Evolutionary conservation across 2,113 vertebrate species (phyloP), one percentile per base, ranked within the genome.

Genomic region (Aythya baeri): DNA sequence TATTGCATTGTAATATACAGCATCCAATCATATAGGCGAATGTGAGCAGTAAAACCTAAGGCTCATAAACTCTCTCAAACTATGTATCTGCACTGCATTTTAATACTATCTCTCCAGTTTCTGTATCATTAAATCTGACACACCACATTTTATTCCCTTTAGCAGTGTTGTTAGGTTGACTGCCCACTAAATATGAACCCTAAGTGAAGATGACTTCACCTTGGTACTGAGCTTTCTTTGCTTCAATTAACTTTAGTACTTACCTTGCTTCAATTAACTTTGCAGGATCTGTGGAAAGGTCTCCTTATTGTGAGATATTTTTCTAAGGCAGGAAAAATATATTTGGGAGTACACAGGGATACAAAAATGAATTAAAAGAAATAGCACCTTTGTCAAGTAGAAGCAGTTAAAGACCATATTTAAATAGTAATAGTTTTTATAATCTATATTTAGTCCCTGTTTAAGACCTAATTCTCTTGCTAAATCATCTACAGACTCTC

Each of bases 111-210:
- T 83, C 74, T 94, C 63, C 62, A 85, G 89, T 96, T 96, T 94
- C 96, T 96, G 82, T 96, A 23, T 91, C 96, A 97, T 97, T 98
- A 98, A 98, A 96, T 94, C 91, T 95, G 91, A 96, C 97, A 97
- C 67, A 85, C 90, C 86, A 95, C 87, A 95, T 97, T 98, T 97
- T 97, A 97, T 97, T 96, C 86, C 94, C 81, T 94, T 97, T 97
- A 97, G 95, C 72, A 3, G 8, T 81, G 71, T 73, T 96, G 92
- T 96, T 97, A 95, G 94, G 88, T 95, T 97, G 97, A 94, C 96
- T 98, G 95, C 81, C 91, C 83, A 86, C 95, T 97, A 97, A 97
- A 97, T 96, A 97, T 86, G 93, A 97, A 77, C 67, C 93, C 93
- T 97, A 96, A 97, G 88, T 96, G 92, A 88, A 93, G 96, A 97